Conservation (phyloP, 2,113 vertebrate species). For the Okapia johnstoni region DNA sequence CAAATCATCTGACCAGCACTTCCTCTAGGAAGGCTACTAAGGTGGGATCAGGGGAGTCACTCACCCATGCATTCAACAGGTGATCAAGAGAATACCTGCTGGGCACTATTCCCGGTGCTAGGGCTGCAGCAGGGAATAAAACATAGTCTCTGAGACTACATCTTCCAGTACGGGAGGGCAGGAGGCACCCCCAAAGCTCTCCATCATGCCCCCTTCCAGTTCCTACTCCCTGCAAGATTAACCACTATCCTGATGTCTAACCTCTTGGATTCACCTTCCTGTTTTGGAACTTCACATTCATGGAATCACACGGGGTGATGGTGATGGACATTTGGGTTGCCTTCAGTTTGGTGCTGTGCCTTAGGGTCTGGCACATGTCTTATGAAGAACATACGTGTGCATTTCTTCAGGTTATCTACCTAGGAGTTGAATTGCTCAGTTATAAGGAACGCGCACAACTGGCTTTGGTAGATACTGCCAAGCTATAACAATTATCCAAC, state of each 20-base stretch:
- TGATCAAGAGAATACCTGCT: background rate
- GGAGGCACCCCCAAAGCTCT: background rate
- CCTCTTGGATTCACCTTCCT: background rate
- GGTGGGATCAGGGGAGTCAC: background rate
- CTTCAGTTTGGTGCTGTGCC: background rate
- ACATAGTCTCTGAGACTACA: background rate
- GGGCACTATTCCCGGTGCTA: background rate
- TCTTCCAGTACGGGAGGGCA: background rate
- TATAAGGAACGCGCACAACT: fast-evolving
- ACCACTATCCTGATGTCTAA: fast-evolving
- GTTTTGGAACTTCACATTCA: background rate
- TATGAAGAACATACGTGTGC: background rate
- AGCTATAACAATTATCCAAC: background rate
- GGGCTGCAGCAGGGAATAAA: background rate
- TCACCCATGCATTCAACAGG: background rate
- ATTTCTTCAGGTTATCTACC: background rate
- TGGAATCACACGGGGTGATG: background rate
- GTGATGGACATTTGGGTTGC: background rate
- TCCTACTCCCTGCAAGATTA: fast-evolving
- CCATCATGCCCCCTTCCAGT: fast-evolving
- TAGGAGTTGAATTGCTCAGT: background rate
- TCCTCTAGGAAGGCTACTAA: background rate
- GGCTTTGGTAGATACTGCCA: background rate
- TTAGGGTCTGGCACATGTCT: fast-evolving
- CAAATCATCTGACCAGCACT: background rate